phyloP scores from a whole-genome alignment of 2,113 vertebrate species.

The Oryctolagus cuniculus region mOryCun1.1 NC_091432.1:209044501-209045000 shows the following conservation, averaged over 20 bases:
- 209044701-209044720: background rate
- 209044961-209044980: no score
- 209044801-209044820: background rate
- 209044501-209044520: constrained; percentile 25
- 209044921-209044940: no score
- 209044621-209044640: background rate
- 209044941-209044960: no score
- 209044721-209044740: background rate
- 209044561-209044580: constrained; percentile 14
- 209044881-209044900: no score
- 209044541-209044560: constrained; percentile 20
- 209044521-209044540: constrained; percentile 38
- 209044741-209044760: background rate
- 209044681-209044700: background rate
- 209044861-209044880: no score
- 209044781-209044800: background rate
- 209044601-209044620: background rate
- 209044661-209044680: background rate
- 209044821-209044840: no score
- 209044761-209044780: background rate
- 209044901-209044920: no score
- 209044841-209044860: no score
- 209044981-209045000: no score
- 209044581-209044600: background rate
- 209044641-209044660: background rate